Conservation (phyloP, 2,888 invertebrate species). For the Drosophila greeni region DNA sequence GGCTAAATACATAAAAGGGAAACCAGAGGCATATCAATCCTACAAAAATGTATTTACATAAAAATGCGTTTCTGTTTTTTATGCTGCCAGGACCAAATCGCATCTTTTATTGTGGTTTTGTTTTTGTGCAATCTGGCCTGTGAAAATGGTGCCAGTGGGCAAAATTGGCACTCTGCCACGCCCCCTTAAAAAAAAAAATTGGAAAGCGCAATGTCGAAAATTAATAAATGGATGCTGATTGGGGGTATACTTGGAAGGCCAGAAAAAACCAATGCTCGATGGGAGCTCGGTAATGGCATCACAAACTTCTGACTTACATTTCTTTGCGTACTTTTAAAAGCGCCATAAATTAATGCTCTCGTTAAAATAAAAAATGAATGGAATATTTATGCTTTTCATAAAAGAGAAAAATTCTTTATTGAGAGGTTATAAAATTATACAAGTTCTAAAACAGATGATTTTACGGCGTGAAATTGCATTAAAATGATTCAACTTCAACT, state of each 20-base stretch:
- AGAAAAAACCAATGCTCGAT: conserved; percentile 35
- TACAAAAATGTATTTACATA: conserved; percentile 42
- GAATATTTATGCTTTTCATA: conserved; percentile 1
- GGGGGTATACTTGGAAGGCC: conserved; percentile 12
- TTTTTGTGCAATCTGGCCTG: conserved; percentile 20
- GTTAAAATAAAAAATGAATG: conserved; percentile 6
- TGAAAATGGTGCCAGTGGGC: conserved; percentile 20
- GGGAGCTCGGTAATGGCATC: conserved; percentile 41
- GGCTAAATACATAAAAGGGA: conserved; percentile 9
- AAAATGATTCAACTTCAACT: background rate
- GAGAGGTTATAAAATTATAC: background rate
- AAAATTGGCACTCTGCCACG: conserved; percentile 54
- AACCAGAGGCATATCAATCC: conserved; percentile 24
- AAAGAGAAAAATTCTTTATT: background rate
- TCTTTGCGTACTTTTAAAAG: conserved; percentile 40
- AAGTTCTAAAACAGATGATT: background rate
- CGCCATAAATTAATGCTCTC: conserved; percentile 46
- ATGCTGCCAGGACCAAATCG: conserved; percentile 1
- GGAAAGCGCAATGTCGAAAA: conserved; percentile 56
- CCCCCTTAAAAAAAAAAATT: conserved; percentile 52
- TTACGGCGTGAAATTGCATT: background rate
- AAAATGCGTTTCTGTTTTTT: conserved; percentile 20
- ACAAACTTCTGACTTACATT: conserved; percentile 35
- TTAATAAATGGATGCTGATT: conserved; percentile 62
- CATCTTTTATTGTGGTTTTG: conserved; percentile 4